Evolutionary conservation across 1,140 invertebrate genomes (phyloP).

Genomic region (Nomia melanderi): DNA sequence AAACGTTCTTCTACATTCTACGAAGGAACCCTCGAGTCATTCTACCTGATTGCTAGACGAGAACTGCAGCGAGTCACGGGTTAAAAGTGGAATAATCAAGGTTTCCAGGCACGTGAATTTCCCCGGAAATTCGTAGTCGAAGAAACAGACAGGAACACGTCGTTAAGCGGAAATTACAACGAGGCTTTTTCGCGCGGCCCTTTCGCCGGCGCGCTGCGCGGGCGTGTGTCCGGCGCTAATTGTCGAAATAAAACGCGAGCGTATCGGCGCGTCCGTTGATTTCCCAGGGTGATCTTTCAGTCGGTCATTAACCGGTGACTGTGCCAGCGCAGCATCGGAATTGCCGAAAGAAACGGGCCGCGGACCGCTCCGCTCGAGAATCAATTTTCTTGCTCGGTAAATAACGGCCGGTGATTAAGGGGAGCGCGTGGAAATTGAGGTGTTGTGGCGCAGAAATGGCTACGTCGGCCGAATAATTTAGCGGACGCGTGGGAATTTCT

Average conservation of each 20-base stretch:
- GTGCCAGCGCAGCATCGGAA: not conserved
- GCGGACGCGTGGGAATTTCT: not conserved
- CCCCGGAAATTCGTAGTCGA: not conserved
- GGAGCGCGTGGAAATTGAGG: not conserved
- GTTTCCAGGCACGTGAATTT: not conserved
- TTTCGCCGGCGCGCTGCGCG: not conserved
- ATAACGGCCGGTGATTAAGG: constrained; percentile 9
- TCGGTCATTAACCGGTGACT: constrained; percentile 50
- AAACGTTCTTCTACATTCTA: too few species aligned
- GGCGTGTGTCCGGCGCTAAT: constrained; percentile 34
- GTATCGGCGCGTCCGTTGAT: constrained; percentile 41
- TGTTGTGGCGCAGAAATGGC: not conserved
- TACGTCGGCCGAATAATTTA: constrained; percentile 8
- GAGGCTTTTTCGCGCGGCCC: constrained; percentile 8
- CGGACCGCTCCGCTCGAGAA: not conserved
- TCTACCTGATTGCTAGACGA: too few species aligned
- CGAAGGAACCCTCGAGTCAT: too few species aligned
- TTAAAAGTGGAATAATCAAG: not conserved
- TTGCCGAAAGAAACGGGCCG: constrained; percentile 17
- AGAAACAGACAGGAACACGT: constrained; percentile 7
- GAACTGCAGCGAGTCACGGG: not conserved
- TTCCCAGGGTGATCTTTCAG: constrained; percentile 57
- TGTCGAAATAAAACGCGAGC: constrained; percentile 51
- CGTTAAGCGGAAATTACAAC: constrained; percentile 57
- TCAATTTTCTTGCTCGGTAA: constrained; percentile 2